These are phyloP conservation scores for Ceraclea dissimilis DNA, from an alignment of 2,888 invertebrate species.

Conservation along the genomic window DNA sequence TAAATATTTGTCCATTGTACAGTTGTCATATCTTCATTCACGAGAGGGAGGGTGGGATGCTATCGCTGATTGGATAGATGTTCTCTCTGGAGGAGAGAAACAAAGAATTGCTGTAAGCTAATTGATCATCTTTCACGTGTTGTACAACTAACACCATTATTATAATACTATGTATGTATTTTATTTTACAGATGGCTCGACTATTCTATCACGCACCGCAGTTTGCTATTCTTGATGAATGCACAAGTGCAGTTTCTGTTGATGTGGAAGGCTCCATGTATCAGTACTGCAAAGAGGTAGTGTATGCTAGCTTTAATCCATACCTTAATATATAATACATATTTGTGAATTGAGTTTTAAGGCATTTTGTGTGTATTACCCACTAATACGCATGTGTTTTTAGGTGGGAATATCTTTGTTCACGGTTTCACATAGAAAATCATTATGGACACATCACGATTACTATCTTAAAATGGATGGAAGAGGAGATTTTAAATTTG, in stretches of 20 bases:
- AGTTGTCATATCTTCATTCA: slow-evolving; percentile 73
- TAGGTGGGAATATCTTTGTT: slow-evolving; percentile 83
- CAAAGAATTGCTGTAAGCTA: slow-evolving; percentile 82
- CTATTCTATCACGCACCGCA: slow-evolving; percentile 96
- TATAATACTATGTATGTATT: neutral
- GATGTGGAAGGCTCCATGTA: slow-evolving; percentile 99
- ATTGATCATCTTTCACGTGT: slow-evolving; percentile 4
- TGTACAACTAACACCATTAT: neutral
- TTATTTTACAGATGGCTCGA: slow-evolving; percentile 71
- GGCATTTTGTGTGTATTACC: too few species aligned
- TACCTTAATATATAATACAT: neutral
- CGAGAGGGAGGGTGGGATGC: slow-evolving; percentile 87
- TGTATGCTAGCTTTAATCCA: neutral
- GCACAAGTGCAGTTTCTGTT: slow-evolving; percentile 96
- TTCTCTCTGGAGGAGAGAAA: slow-evolving; percentile 96
- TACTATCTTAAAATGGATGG: slow-evolving; percentile 96
- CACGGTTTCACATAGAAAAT: slow-evolving; percentile 95
- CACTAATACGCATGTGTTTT: too few species aligned
- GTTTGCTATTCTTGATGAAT: slow-evolving; percentile 98
- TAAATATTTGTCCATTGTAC: slow-evolving; percentile 72
- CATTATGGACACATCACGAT: slow-evolving; percentile 96
- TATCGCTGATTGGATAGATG: slow-evolving; percentile 98
- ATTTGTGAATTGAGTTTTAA: too few species aligned
- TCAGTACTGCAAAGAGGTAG: slow-evolving; percentile 76
- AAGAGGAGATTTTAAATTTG: slow-evolving; percentile 82